These are phyloP conservation scores for Limosa lapponica DNA, from an alignment of 2,797 vertebrate genomes.

Conservation along the genomic window DNA sequence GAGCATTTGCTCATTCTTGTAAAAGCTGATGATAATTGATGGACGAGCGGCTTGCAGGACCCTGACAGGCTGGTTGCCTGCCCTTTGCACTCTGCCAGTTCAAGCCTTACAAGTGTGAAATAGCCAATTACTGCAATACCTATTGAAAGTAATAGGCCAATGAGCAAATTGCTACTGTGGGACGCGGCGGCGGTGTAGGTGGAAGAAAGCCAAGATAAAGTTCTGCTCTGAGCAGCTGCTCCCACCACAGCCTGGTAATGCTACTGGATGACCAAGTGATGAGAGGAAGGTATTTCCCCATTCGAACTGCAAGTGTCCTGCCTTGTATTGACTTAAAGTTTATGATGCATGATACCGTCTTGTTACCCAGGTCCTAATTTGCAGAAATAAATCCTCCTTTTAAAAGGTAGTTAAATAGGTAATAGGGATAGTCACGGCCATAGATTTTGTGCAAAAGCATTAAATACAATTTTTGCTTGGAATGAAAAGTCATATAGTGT, in stretches of 20 bases:
- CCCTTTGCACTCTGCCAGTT: constrained; percentile 94
- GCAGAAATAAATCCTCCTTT: constrained; percentile 93
- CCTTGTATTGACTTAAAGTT: constrained; percentile 95
- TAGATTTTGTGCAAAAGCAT: constrained; percentile 90
- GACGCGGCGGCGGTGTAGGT: constrained; percentile 76
- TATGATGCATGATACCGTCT: constrained; percentile 92
- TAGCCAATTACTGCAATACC: constrained; percentile 94
- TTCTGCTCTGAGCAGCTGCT: constrained; percentile 87
- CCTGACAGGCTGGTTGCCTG: constrained; percentile 92
- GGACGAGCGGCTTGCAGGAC: constrained; percentile 84
- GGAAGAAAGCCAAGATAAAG: constrained; percentile 86
- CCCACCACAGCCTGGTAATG: constrained; percentile 63
- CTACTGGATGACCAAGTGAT: constrained; percentile 74
- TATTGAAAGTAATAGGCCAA: constrained; percentile 93
- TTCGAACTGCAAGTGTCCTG: constrained; percentile 80
- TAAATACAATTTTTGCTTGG: constrained; percentile 88
- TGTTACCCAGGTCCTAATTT: constrained; percentile 93
- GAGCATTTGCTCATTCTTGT: constrained; percentile 81
- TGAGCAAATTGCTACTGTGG: constrained; percentile 93
- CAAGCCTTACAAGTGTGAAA: constrained; percentile 98
- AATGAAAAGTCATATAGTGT: constrained; percentile 88
- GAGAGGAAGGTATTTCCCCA: constrained; percentile 80
- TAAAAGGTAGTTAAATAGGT: constrained; percentile 95
- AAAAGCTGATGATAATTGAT: constrained; percentile 96
- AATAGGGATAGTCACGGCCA: constrained; percentile 87